A percentile compares a stretch with the other conserved stretches of the same genome.
These are phyloP conservation scores for Calameuta idolon DNA, from an alignment of 2,888 invertebrate genomes.

Conservation along the genomic window DNA sequence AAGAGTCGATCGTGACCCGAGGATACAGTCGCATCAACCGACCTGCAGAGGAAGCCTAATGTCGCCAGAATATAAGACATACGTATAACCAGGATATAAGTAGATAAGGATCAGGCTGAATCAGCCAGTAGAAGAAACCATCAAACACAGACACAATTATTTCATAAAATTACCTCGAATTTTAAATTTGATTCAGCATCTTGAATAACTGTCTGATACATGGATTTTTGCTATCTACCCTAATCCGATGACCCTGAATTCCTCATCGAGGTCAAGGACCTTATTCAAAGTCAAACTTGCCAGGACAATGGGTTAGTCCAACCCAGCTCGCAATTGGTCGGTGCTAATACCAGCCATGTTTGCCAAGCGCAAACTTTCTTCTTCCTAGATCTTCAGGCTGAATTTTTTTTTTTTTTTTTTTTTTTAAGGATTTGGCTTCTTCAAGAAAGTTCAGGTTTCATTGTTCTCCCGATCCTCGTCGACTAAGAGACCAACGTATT, in stretches of 20 bases:
- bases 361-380: conserved; percentile 8
- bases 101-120: not conserved
- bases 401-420: not conserved
- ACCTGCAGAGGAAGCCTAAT: not conserved
- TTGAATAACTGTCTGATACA: not conserved
- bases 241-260: conserved; percentile 8
- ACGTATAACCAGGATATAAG: not conserved
- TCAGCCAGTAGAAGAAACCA: not conserved
- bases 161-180: not conserved
- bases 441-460: not conserved
- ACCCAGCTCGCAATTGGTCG: not conserved
- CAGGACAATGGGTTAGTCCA: conserved; percentile 13
- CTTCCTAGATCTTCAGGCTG: not conserved
- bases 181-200: not conserved
- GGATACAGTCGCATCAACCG: not conserved
- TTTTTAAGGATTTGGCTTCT: not conserved
- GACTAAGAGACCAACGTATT: not conserved
- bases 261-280: conserved; percentile 3
- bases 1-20: not conserved
- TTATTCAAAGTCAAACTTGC: not conserved
- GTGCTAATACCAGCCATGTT: conserved; percentile 15
- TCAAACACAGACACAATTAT: not conserved
- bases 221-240: not conserved
- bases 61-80: not conserved
- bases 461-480: not conserved